A percentile compares a stretch with the other conserved stretches of the same genome.
These are phyloP conservation scores for Lomographa bimaculata DNA, from an alignment of 2,888 invertebrate genomes.

Conservation along the genomic window DNA sequence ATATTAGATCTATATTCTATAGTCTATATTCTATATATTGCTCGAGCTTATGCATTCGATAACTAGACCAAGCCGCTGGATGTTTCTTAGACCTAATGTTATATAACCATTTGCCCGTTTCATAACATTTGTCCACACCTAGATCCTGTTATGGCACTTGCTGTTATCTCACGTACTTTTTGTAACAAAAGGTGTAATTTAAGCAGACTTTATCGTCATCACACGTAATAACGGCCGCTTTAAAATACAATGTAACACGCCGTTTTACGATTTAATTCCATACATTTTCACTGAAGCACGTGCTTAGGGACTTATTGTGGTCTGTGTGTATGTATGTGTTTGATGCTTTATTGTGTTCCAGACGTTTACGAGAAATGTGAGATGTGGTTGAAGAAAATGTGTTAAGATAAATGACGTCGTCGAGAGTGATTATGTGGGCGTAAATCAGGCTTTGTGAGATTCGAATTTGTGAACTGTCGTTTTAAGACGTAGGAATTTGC, in stretches of 20 bases:
- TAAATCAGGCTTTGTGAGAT: constrained; percentile 15
- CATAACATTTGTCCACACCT: too few relatives aligned
- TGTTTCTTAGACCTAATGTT: too few relatives aligned
- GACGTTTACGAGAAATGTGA: constrained; percentile 15
- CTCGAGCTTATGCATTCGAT: too few relatives aligned
- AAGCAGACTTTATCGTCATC: constrained; percentile 20
- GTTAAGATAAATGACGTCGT: constrained; percentile 20
- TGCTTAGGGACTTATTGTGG: constrained; percentile 38
- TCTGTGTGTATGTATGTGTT: constrained; percentile 11
- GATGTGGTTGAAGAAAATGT: constrained; percentile 21
- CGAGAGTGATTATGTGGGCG: constrained; percentile 13
- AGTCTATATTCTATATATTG: too few relatives aligned
- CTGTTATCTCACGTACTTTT: too few relatives aligned
- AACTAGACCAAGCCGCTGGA: too few relatives aligned
- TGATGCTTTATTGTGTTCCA: constrained; percentile 15
- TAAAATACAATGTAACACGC: constrained; percentile 43
- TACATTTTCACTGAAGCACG: constrained; percentile 41
- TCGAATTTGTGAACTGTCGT: constrained; percentile 8
- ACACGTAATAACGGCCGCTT: constrained; percentile 29
- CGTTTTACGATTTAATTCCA: constrained; percentile 52
- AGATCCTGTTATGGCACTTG: too few relatives aligned
- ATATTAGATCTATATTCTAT: too few relatives aligned
- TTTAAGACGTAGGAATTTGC: neutral
- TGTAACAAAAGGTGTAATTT: too few relatives aligned
- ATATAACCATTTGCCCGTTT: too few relatives aligned